These are phyloP conservation scores for Sardinella longiceps DNA, from an alignment of 2,797 vertebrate genomes.

Conservation along the genomic window DNA sequence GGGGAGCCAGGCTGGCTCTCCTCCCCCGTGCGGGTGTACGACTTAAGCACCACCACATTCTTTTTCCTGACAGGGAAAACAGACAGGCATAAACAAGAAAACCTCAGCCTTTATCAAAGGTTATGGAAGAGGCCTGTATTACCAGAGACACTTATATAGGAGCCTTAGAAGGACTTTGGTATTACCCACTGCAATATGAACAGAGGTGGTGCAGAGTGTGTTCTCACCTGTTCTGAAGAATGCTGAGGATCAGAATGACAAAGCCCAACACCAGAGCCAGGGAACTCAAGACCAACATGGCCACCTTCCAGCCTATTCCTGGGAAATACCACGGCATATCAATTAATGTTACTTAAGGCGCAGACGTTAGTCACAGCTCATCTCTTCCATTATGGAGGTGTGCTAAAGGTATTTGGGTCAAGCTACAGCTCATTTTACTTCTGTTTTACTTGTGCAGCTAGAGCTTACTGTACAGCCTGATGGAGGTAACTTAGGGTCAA, in stretches of 20 bases:
- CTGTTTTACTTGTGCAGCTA: not conserved
- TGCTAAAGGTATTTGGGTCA: not conserved
- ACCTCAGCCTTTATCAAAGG: not conserved
- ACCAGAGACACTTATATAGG: no score
- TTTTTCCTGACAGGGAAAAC: constrained; percentile 70
- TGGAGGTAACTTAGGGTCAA: not conserved
- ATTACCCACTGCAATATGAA: not conserved
- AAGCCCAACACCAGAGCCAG: constrained; percentile 82
- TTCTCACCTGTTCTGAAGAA: constrained; percentile 84
- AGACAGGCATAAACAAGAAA: not conserved
- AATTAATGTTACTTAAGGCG: not conserved
- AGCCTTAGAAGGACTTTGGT: no score
- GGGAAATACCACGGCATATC: not conserved
- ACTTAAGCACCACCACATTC: constrained; percentile 81
- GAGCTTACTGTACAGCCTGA: not conserved
- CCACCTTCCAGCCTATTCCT: constrained; percentile 86
- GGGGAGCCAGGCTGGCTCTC: constrained; percentile 69
- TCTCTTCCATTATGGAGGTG: not conserved
- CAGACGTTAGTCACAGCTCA: not conserved
- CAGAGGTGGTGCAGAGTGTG: constrained; percentile 7
- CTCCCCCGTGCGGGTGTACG: constrained; percentile 65
- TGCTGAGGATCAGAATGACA: constrained; percentile 80
- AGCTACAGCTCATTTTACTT: not conserved
- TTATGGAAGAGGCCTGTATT: no score
- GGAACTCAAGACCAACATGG: constrained; percentile 85